These are phyloP conservation scores for Drosophila tanythrix DNA, from an alignment of 2,888 invertebrate genomes.

Conservation along the genomic window DNA sequence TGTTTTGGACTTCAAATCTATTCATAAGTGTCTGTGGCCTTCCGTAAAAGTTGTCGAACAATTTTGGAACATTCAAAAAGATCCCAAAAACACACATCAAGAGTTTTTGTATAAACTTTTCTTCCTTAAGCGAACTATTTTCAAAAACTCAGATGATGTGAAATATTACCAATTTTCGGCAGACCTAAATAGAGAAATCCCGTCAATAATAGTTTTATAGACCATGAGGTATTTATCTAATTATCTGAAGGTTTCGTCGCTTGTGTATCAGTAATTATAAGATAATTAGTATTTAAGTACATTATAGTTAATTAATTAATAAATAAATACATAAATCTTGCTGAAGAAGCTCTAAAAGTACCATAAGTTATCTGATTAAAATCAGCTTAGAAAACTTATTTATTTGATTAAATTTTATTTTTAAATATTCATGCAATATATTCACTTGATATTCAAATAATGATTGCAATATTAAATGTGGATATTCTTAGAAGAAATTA, in stretches of 20 bases:
- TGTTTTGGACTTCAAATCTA: neutral
- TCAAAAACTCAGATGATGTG: neutral
- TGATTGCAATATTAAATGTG: neutral
- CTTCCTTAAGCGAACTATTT: neutral
- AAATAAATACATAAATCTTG: neutral
- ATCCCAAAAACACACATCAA: too few species aligned
- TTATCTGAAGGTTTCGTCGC: neutral
- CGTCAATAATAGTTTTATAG: neutral
- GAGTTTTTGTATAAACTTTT: too few species aligned
- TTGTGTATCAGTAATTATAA: neutral
- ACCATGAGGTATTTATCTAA: neutral
- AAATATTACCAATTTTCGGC: neutral
- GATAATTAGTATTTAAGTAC: too few species aligned
- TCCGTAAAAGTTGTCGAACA: neutral
- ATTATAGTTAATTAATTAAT: neutral
- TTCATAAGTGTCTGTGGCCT: neutral
- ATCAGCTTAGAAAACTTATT: neutral
- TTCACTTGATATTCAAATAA: neutral
- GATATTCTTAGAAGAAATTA: neutral
- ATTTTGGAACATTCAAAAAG: too few species aligned
- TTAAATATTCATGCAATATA: neutral
- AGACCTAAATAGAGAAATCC: neutral
- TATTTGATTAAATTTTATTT: neutral
- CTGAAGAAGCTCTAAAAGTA: too few species aligned
- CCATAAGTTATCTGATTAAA: neutral